Evolutionary conservation across 2,797 vertebrate species (phyloP).

Genomic region (Oryzias sinensis): DNA sequence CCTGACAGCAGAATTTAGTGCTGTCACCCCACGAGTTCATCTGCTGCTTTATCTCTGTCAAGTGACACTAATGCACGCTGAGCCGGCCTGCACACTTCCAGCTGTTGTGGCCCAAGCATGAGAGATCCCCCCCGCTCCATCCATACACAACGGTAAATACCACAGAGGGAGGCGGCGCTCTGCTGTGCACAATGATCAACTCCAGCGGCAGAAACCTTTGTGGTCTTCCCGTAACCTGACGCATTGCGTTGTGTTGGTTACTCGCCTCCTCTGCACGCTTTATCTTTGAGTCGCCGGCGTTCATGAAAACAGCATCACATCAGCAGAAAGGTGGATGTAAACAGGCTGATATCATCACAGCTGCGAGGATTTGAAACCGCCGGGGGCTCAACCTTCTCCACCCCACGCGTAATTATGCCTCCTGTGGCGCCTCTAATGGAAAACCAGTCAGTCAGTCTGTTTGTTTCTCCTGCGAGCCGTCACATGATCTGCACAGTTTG

Average conservation of each 20-base stretch:
- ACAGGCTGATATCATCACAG: constrained; percentile 46
- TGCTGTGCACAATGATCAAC: constrained; percentile 36
- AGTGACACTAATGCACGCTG: constrained; percentile 46
- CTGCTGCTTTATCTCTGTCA: constrained; percentile 36
- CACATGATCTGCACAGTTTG: no score
- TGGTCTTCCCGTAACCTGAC: constrained; percentile 18
- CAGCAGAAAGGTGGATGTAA: constrained; percentile 41
- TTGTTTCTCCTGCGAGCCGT: no score
- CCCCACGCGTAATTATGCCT: no score
- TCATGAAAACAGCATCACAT: constrained; percentile 49
- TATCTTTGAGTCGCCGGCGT: constrained; percentile 29
- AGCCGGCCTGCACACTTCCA: constrained; percentile 21
- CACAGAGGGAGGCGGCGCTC: constrained; percentile 40
- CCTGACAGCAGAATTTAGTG: constrained; percentile 35
- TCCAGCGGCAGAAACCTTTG: constrained; percentile 22
- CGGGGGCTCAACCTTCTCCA: no score
- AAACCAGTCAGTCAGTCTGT: no score
- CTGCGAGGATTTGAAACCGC: no score
- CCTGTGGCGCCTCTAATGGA: no score
- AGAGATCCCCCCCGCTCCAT: constrained; percentile 32
- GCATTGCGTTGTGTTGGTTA: no score
- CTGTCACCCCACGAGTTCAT: constrained; percentile 30
- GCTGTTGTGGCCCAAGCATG: background rate
- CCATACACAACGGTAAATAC: constrained; percentile 39
- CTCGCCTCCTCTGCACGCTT: constrained; percentile 7